Base-by-base conservation (phyloP, 1,140 invertebrate genomes). In the Drosophila santomea region DNA sequence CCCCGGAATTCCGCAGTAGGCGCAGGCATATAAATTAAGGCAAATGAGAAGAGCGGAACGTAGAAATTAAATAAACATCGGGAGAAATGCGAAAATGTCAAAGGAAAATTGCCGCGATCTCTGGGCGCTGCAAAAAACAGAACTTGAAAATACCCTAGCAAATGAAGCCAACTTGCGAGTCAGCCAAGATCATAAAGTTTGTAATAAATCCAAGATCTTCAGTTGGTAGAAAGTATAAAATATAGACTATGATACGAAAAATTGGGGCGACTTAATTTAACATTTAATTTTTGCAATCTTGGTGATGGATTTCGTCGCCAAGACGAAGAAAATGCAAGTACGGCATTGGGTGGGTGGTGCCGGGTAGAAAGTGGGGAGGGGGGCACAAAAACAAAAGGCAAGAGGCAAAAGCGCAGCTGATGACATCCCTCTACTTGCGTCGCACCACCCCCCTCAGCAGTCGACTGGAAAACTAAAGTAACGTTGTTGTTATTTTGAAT, bases 61-160 rank as follows among this genome's bases (percentile, higher is more conserved):
- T 62, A 67, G 63, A 80, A 85, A 85, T 85, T 81, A 78, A 85
- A 86, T 86, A 85, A 85, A 71, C 84, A 81, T 61, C 59, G 48
- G 58, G 78, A 76, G 71, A 47, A 52, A 36, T 28, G 28, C 25
- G 32, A 48, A 60, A 79, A 63, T 50, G 71, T 63, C 57, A 72
- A 66, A 58, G 44, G 17, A 67, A 59, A 66, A 66, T 51, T 67
- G 50, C 43, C 25, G 17, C 43, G 23, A 17, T 36, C n/a, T 8
- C 23, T 7, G 8, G 17, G 6, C 25, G 43, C 1, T 10, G 3
- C 4, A 1, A 17, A 17, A 0, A 32, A 11, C 23, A n/a, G 12
- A 56, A 62, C 14, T 6, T 3, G 1, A 1, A 32, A 44, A 14
- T 63, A 62, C 44, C 63, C 62, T 61, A 4, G 15, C 20, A 7